Conservation (phyloP, 2,797 vertebrate genomes). For the Sparidentex hasta region DNA sequence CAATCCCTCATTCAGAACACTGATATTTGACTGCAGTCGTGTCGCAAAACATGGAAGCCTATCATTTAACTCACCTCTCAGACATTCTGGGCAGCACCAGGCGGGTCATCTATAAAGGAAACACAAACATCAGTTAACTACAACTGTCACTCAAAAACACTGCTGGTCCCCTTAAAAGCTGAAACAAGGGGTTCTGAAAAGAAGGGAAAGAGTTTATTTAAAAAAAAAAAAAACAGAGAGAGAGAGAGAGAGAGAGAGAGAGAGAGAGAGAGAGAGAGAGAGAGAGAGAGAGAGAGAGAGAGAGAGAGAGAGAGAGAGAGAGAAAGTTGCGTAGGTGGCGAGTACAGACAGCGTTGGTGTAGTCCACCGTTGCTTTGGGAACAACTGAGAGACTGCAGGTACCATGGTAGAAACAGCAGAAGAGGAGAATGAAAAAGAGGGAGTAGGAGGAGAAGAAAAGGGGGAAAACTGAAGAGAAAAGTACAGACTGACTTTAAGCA, state of each 20-base stretch:
- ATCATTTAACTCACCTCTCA: constrained; percentile 90
- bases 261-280: constrained; percentile 33
- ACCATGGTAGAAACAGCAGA: constrained; percentile 66
- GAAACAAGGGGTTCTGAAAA: neutral
- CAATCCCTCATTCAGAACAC: constrained; percentile 17
- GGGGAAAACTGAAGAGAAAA: constrained; percentile 3
- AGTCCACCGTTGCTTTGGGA: constrained; percentile 86
- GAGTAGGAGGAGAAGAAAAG: constrained; percentile 16
- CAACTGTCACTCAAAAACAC: constrained; percentile 15
- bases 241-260: constrained; percentile 23
- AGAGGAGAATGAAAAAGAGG: constrained; percentile 35
- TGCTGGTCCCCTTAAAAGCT: constrained; percentile 12
- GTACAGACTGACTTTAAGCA: constrained; percentile 21
- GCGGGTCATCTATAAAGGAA: constrained; percentile 92
- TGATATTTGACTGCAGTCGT: constrained; percentile 60
- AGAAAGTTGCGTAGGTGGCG: constrained; percentile 80
- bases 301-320: constrained; percentile 41
- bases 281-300: constrained; percentile 26
- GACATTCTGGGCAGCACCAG: constrained; percentile 96
- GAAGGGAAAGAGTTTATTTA: constrained; percentile 19
- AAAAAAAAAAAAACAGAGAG: constrained; percentile 20
- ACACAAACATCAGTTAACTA: constrained; percentile 24
- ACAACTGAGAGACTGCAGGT: constrained; percentile 84
- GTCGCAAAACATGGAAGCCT: constrained; percentile 61
- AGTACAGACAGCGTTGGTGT: constrained; percentile 84